A percentile compares a stretch with the other conserved stretches of the same genome.
Conservation (phyloP, 1,140 invertebrate species). For the Amyelois transitella region DNA sequence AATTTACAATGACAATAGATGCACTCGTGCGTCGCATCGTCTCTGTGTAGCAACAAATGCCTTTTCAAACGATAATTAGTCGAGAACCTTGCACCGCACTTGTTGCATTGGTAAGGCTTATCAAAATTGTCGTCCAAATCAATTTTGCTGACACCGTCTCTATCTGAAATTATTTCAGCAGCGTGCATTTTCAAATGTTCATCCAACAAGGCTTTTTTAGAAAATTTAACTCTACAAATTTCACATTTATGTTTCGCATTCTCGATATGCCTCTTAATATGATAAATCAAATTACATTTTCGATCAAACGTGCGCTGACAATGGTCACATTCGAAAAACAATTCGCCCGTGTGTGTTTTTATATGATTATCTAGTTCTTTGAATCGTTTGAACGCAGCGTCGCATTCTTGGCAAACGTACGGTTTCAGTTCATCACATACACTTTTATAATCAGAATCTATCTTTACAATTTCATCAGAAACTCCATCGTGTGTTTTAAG, state of each 20-base stretch:
- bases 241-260: neutral
- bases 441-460: too few relatives aligned
- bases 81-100: neutral
- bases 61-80: neutral
- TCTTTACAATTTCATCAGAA: too few relatives aligned
- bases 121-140: neutral
- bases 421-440: neutral
- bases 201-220: neutral
- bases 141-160: neutral
- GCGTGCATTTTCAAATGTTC: neutral
- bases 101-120: neutral
- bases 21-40: neutral
- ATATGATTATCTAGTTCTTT: neutral
- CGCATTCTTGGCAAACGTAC: neutral
- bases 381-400: neutral
- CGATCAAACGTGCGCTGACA: slow-evolving; percentile 65
- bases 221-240: neutral
- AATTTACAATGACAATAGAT: neutral
- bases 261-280: slow-evolving; percentile 20
- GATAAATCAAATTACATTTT: slow-evolving; percentile 58
- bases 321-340: slow-evolving; percentile 75
- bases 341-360: neutral
- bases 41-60: neutral
- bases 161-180: neutral
- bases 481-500: neutral